These are phyloP conservation scores for Xestia rhomboidea DNA, from an alignment of 2,888 invertebrate species.

Conservation along the genomic window DNA sequence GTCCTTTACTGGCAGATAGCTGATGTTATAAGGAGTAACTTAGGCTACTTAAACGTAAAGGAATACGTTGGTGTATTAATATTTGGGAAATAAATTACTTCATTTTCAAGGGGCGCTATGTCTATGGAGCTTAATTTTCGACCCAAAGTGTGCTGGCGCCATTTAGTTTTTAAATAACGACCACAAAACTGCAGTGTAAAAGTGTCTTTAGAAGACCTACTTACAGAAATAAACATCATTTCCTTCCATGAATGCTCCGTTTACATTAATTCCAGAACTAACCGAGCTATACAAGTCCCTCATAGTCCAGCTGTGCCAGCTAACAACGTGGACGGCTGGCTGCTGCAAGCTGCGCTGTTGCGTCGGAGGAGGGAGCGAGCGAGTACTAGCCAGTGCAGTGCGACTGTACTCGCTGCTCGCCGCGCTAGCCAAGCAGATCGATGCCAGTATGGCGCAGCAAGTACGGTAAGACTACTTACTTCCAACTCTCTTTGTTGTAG, in stretches of 20 bases:
- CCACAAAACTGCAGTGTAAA: not conserved
- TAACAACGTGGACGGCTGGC: constrained; percentile 70
- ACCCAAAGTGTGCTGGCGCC: not conserved
- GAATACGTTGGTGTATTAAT: not conserved
- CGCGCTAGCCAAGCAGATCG: constrained; percentile 73
- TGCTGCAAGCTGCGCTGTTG: constrained; percentile 75
- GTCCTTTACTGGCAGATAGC: too few species aligned
- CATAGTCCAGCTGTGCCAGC: constrained; percentile 80
- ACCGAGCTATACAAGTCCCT: constrained; percentile 78
- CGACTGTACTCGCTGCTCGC: constrained; percentile 77
- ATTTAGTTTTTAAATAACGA: not conserved
- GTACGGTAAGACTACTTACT: constrained; percentile 70
- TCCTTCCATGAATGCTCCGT: not conserved
- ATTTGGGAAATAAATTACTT: not conserved
- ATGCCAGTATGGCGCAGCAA: constrained; percentile 65
- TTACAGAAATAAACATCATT: not conserved
- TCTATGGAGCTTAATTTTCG: not conserved
- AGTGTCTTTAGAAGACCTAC: not conserved
- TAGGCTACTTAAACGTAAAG: not conserved
- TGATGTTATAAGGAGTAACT: too few species aligned
- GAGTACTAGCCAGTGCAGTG: constrained; percentile 73
- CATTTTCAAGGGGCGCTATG: not conserved
- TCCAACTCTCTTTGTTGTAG: too few species aligned
- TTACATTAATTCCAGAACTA: constrained; percentile 72
- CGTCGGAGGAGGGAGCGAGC: constrained; percentile 78